Percentiles rank a stretch among this genome's conserved stretches.
Evolutionary conservation across 1,140 invertebrate species (phyloP).

Genomic region (Lasioglossum baleicum): DNA sequence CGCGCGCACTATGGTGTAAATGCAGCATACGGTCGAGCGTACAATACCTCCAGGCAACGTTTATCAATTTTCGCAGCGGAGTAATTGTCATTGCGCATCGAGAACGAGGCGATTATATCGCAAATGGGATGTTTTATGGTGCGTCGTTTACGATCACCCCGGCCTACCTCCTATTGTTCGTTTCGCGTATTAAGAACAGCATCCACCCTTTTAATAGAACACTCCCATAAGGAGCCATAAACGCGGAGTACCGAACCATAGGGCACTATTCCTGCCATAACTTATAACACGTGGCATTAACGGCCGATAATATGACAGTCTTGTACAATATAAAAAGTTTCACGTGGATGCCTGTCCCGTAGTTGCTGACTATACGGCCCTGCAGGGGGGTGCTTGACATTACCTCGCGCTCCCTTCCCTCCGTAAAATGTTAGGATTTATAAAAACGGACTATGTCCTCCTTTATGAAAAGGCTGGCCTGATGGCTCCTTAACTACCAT

Average conservation of each 20-base stretch:
- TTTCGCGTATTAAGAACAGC: slow-evolving; percentile 50
- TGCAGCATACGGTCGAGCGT: too few species aligned
- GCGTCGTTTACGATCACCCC: slow-evolving; percentile 10
- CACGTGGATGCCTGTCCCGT: slow-evolving; percentile 42
- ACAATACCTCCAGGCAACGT: background rate
- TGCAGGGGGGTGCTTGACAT: background rate
- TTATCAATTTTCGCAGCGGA: background rate
- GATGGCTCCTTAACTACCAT: slow-evolving; percentile 15
- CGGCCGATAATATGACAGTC: slow-evolving; percentile 65
- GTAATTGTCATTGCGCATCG: background rate
- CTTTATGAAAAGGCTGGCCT: slow-evolving; percentile 25
- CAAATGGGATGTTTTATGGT: slow-evolving; percentile 9
- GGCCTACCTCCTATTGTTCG: slow-evolving; percentile 16
- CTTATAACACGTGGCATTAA: slow-evolving; percentile 62
- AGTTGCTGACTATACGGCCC: slow-evolving; percentile 49
- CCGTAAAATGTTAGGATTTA: slow-evolving; percentile 29
- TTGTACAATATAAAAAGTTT: slow-evolving; percentile 63
- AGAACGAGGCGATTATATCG: background rate
- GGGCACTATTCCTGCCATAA: slow-evolving; percentile 57
- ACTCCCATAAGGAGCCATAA: slow-evolving; percentile 57
- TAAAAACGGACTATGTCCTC: slow-evolving; percentile 18
- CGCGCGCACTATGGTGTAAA: too few species aligned
- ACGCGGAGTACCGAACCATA: slow-evolving; percentile 44
- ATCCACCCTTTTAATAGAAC: slow-evolving; percentile 61
- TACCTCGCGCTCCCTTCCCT: slow-evolving; percentile 11